Evolutionary conservation across 1,140 invertebrate genomes (phyloP).

Genomic region (Uloborus diversus): DNA sequence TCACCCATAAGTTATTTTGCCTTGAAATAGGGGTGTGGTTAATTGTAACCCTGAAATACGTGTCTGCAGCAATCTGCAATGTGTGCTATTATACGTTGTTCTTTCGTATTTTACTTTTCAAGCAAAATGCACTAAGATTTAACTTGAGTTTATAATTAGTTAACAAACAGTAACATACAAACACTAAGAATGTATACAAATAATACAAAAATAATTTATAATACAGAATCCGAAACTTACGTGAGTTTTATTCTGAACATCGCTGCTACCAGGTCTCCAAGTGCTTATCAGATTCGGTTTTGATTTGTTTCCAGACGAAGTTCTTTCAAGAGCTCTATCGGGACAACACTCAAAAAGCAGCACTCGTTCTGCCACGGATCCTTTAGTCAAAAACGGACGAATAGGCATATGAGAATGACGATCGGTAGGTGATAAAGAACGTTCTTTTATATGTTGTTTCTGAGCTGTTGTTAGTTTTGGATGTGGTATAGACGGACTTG

Average conservation of each 20-base stretch:
- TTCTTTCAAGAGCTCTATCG: constrained; percentile 62
- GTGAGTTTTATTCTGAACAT: constrained; percentile 77
- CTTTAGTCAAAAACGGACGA: constrained; percentile 85
- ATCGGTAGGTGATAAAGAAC: constrained; percentile 58
- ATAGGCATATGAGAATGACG: constrained; percentile 70
- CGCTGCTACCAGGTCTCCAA: constrained; percentile 70
- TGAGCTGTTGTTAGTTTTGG: constrained; percentile 75
- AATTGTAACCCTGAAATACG: not conserved
- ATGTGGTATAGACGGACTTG: constrained; percentile 70
- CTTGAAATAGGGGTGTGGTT: no score
- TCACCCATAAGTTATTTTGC: no score
- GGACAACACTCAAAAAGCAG: constrained; percentile 92
- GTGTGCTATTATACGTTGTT: not conserved
- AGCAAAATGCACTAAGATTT: not conserved
- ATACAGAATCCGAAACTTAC: constrained; percentile 65
- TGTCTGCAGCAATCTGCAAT: not conserved
- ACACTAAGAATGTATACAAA: not conserved
- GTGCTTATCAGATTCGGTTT: constrained; percentile 62
- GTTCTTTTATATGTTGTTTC: constrained; percentile 71
- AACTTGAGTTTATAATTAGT: not conserved
- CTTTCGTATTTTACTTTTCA: not conserved
- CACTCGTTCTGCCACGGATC: constrained; percentile 89
- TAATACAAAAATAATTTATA: not conserved
- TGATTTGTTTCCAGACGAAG: constrained; percentile 62
- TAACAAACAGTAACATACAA: not conserved